Base-by-base conservation (phyloP, 2,888 invertebrate species). In the Peribatodes rhomboidaria region DNA sequence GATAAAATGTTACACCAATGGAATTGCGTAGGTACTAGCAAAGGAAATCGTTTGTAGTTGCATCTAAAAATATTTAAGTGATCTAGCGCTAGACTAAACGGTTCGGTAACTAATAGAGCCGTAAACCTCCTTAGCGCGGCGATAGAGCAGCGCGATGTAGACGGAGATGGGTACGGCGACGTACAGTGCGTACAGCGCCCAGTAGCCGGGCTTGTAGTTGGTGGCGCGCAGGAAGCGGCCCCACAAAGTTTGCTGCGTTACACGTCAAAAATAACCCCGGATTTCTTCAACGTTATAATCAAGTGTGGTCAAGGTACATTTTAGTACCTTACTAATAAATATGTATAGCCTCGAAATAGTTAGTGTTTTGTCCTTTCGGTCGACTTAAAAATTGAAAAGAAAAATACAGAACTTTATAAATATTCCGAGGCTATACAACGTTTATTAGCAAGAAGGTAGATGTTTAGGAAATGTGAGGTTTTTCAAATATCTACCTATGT, bases 181-280 rank as follows among this genome's bases (percentile, higher is more conserved):
- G 94, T 97, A 98, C 52, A 95, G 75, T 74, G 96, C 95, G 93
- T 98, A 98, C 68, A 96, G 83, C 54, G 95, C 95, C 97, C 97
- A 97, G 94, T 95, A 95, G 79, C 96, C 96, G 52, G 97, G 97
- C 83, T 95, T 95, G 93, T 97, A 95, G 93, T 97, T 96, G 88
- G 96, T 95, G 64, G 95, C 94, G 78, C 94, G 95, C 93, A 97
- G 94, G 82, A 96, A 84, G 69, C 95, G 95, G 75, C 96, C 96
- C 96, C 97, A 97, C 54, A 95, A 80, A n/a, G 96, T 94, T 82
- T 93, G 81, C 90, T 85, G 33, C 22, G 35, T 18, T 13, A 10
- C 8, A 9, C 58, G 33, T 27, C 22, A 20, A 46, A n/a, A 1
- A 22, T 27, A 2, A 27, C 8, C 27, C 14, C 27, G n/a, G 0